Base-by-base conservation (phyloP, 92 coral and sea anemone species). In the Meandrina meandrites region DNA sequence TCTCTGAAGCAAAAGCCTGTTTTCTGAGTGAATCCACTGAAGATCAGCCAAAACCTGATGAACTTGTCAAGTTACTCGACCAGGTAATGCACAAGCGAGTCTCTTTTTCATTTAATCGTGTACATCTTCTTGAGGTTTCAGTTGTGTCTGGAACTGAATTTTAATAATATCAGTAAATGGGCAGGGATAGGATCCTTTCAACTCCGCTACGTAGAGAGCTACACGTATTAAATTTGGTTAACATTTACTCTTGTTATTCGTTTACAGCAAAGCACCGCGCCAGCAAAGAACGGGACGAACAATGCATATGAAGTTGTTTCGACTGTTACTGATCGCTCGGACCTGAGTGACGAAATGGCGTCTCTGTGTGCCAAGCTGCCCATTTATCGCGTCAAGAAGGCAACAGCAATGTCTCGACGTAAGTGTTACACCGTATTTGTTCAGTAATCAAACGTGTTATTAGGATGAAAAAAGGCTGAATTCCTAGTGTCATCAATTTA, bases 271-370 rank as follows among this genome's bases (percentile, higher is more conserved):
- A 36, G 40, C 11, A 6, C 30, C 12, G 53, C 68, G 11, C n/a
- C 30, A 27, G 13, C 68, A 60, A 24, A 24, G 68, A 8, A 60
- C 1, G 30, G 0, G 68, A 5, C 48, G 2, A 47, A 42, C 28
- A 1, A n/a, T 27, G 36, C 45, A 1, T 76, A 24, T 10, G 24
- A 50, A 24, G 60, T n/a, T 47, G 80, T 76, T 24, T 30, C 31
- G 16, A 17, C 58, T 17, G 40, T 81, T 18, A 71, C 27, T 17
- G 86, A 81, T 30, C 86, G 86, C 47, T 81, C 86, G 32, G 18
- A 27, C 30, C 67, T 68, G 21, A 81, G 86, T 45, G 86, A 81
- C 27, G 86, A 81, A 45, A 81, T 81, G 86, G 86, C 77, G 12
- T 19, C 30, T 1, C 40, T 81, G 27, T 82, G 86, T 19, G 54